A percentile compares a stretch with the other conserved stretches of the same genome.
phyloP scores from a whole-genome alignment of 2,888 invertebrate genomes.

The Arge pagana region DNA sequence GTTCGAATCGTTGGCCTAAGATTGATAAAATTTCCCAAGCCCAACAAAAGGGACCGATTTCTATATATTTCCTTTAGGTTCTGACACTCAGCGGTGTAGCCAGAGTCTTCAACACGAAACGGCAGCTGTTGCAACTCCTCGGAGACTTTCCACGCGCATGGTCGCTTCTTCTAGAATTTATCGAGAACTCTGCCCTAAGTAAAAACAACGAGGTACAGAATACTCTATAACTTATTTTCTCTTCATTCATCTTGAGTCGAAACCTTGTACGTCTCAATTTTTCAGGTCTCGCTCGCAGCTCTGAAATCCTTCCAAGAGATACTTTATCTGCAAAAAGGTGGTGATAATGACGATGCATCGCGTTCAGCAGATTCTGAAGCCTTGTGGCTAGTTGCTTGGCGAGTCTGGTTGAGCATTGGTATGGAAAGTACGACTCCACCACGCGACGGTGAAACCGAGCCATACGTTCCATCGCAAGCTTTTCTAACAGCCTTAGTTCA shows the following conservation, averaged over 20 bases:
- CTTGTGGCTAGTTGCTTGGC: slow-evolving; percentile 83
- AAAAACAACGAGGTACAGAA: slow-evolving; percentile 85
- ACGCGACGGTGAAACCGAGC: slow-evolving; percentile 60
- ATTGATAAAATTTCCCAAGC: too few relatives aligned
- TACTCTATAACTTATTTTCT: background rate
- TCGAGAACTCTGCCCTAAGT: slow-evolving; percentile 89
- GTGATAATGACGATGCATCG: slow-evolving; percentile 52
- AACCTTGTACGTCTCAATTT: slow-evolving; percentile 12
- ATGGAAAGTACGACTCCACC: slow-evolving; percentile 72
- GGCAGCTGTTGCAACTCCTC: slow-evolving; percentile 78
- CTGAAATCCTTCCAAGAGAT: slow-evolving; percentile 97
- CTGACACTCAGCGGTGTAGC: slow-evolving; percentile 89
- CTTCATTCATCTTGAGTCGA: background rate
- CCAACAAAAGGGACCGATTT: slow-evolving; percentile 1
- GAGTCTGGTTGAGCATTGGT: slow-evolving; percentile 89
- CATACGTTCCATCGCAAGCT: slow-evolving; percentile 88
- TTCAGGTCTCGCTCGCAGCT: slow-evolving; percentile 85
- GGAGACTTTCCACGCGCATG: slow-evolving; percentile 94
- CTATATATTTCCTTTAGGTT: slow-evolving; percentile 67
- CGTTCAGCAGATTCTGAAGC: slow-evolving; percentile 61
- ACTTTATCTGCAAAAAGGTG: slow-evolving; percentile 69
- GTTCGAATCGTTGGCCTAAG: too few relatives aligned
- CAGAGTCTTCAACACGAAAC: slow-evolving; percentile 88
- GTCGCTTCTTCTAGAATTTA: slow-evolving; percentile 90
- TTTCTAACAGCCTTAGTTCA: slow-evolving; percentile 94